Base-by-base conservation (phyloP, 2,797 vertebrate genomes). In the Silurus lanzhouensis region DNA sequence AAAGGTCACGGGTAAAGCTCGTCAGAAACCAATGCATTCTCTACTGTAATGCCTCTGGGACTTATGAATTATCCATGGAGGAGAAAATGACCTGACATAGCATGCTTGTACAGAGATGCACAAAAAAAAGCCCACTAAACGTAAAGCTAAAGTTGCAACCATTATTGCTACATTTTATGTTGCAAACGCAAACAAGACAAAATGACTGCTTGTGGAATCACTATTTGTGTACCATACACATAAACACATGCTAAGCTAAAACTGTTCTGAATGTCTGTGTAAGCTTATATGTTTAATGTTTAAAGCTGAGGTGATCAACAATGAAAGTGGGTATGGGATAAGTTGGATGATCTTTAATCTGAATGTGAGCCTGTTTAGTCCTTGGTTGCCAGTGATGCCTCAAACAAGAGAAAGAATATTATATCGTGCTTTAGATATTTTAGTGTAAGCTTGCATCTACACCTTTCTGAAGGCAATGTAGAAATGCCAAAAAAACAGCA, bases 401-500 rank as follows among this genome's bases (percentile, higher is more conserved):
- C 5, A 74, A 74, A 76, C 74, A 57, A 19, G 8, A 13, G 52
- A 17, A 57, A 27, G 2, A 1, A 1, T 25, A 74, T 13, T 52
- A 6, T 7, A 7, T 76, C 27, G 25, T 57, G 52, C 7, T 8
- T 19, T 19, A 52, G 13, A 52, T 52, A 52, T 52, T 74, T 74
- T 74, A 48, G 7, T 83, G 6, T n/a, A 64, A 79, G 72, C 25
- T 85, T 38, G 38, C 38, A 38, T 38, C 83, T 79, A 58, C 76
- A 80, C 82, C 22, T 84, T 84, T 61, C 75, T 70, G 13, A 76
- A 87, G 60, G 44, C 68, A 80, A 20, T 52, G 76, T 67, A 76
- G 76, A 82, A 87, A 76, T n/a, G 19, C 12, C 44, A 77, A 84
- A 77, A 84, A 52, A 63, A 68, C 58, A 76, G 44, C 77, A 71